Base-by-base conservation (phyloP, 1,140 invertebrate species). In the Frieseomelitta varia region DNA sequence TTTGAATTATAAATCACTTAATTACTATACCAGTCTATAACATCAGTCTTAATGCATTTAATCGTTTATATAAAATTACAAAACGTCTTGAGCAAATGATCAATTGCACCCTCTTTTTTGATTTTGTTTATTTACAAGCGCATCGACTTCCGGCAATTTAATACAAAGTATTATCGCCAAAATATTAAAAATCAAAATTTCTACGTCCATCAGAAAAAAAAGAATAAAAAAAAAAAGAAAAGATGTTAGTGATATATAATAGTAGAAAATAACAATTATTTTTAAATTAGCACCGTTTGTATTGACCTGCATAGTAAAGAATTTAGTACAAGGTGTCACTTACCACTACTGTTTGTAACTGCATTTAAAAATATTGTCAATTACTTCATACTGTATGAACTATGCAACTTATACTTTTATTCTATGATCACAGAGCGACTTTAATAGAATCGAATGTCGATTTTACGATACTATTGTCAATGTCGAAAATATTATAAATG, bases 21-120 rank as follows among this genome's bases (percentile, higher is more conserved):
- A 79, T 71, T 17, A 17, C 56, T 84, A 84, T 24, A 27, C 65
- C 81, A 84, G 76, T 84, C 81, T 84, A 84, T 79, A 68, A 53
- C 68, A 84, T 84, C 75, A 84, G 81, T 84, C 81, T 84, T 79
- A 61, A 61, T 78, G 14, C 39, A 63, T 6, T 47, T 68, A 34
- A 47, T 77, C 19, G 19, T 76, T 56, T 76, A 24, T 68, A 47
- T 77, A 73, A 73, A 51, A 61, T 72, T 58, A 24, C 10, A 55
- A 14, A 67, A n/a, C 14, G 19, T 55, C 27, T 27, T 55, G 17
- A 10, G 11, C 17, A 47, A 63, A 12, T 27, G 14, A 56, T 69
- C n/a, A 8, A 56, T 53, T 47, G 53, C 27, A 72, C 21, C 3
- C 11, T 39, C 21, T 39, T 53, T 17, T 15, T 11, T 39, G 39